Evolutionary conservation across 2,888 invertebrate genomes (phyloP).

Genomic region (Timema cristinae): DNA sequence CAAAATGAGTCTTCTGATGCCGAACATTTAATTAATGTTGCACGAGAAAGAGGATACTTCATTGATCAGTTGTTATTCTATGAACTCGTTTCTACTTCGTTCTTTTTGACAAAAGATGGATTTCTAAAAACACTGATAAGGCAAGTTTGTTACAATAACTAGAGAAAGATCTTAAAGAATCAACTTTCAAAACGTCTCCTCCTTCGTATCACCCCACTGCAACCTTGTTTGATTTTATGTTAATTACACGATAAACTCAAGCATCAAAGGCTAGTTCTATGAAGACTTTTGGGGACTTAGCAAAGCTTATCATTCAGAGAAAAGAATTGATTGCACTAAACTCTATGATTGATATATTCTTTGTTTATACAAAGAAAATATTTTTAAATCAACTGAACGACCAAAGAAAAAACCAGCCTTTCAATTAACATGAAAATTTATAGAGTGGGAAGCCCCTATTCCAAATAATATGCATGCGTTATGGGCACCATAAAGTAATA

Average conservation of each 20-base stretch:
- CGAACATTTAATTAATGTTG: neutral
- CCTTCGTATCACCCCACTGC: neutral
- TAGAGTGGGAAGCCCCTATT: neutral
- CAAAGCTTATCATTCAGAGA: neutral
- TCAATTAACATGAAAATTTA: neutral
- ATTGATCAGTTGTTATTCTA: neutral
- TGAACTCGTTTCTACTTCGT: neutral
- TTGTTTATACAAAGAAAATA: neutral
- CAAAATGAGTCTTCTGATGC: too few species aligned
- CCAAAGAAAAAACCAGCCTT: neutral
- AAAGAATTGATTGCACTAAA: neutral
- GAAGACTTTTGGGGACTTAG: constrained; percentile 2
- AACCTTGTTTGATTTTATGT: constrained; percentile 1
- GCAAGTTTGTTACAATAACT: constrained; percentile 6
- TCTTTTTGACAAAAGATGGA: constrained; percentile 6
- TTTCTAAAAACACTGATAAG: constrained; percentile 7
- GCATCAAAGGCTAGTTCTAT: neutral
- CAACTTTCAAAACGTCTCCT: neutral
- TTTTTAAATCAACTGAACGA: neutral
- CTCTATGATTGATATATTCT: neutral
- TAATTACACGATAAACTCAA: neutral
- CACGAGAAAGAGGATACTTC: neutral
- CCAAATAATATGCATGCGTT: neutral
- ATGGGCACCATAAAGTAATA: neutral
- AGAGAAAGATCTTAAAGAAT: too few species aligned